phyloP scores from a whole-genome alignment of 2,113 vertebrate species.

The Chiloscyllium plagiosum region DNA sequence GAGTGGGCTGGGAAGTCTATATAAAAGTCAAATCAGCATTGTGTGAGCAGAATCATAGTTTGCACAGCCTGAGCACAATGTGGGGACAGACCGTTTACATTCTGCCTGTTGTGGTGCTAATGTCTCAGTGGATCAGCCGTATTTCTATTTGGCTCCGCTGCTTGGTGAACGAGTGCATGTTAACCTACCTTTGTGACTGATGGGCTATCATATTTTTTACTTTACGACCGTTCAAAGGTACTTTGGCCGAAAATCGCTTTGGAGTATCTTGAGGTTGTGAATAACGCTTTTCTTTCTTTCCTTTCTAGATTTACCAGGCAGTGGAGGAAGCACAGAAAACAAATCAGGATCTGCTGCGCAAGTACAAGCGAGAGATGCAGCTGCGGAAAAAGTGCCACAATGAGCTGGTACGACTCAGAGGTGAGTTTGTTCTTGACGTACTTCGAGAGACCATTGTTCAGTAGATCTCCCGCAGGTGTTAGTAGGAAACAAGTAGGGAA shows the following conservation, averaged over 20 bases:
- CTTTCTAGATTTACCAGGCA: constrained; percentile 75
- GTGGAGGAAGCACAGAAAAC: constrained; percentile 76
- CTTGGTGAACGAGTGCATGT: neutral
- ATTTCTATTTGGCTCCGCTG: neutral
- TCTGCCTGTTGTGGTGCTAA: neutral
- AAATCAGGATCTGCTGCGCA: constrained; percentile 83
- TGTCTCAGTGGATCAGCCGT: neutral
- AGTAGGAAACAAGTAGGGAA: neutral
- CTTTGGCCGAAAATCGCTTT: neutral
- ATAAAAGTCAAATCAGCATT: neutral
- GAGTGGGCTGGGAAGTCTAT: neutral
- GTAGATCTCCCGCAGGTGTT: neutral
- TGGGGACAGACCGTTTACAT: neutral
- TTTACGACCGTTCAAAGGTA: neutral
- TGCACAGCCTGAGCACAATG: neutral
- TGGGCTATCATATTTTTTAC: neutral
- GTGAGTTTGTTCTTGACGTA: constrained; percentile 48
- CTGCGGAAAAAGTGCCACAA: constrained; percentile 96
- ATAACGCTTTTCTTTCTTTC: neutral
- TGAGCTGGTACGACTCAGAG: constrained; percentile 85
- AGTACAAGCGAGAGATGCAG: constrained; percentile 89
- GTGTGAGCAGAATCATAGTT: neutral
- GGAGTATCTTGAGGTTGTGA: neutral
- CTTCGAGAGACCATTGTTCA: neutral
- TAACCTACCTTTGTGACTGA: neutral